phyloP scores from a whole-genome alignment of 2,113 vertebrate genomes.

The Indicator maculatus region DNA sequence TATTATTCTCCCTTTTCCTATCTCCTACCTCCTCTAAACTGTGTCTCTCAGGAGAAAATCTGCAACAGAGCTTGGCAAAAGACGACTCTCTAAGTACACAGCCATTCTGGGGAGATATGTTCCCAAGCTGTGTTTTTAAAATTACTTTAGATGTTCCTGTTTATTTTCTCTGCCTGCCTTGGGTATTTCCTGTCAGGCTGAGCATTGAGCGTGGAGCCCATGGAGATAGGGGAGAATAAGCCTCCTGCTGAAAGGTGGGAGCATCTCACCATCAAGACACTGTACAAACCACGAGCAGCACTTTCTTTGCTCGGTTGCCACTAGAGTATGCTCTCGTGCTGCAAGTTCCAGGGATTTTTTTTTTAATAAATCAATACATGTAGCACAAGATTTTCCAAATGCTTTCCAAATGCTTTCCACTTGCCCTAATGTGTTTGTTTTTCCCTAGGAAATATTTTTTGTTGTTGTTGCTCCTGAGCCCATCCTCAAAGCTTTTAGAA shows the following conservation, averaged over 20 bases:
- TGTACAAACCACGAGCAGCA: background rate
- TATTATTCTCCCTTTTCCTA: constrained; percentile 75
- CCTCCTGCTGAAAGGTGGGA: constrained; percentile 4
- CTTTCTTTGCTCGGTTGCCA: constrained; percentile 65
- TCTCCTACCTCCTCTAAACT: constrained; percentile 72
- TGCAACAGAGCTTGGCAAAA: constrained; percentile 67
- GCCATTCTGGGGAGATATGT: background rate
- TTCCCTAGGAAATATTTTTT: background rate
- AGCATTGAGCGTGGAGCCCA: background rate
- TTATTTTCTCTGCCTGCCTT: constrained; percentile 65
- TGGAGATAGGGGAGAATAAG: constrained; percentile 23
- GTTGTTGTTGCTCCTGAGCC: background rate
- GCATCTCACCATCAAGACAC: background rate
- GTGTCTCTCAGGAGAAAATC: constrained; percentile 74
- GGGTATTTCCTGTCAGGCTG: constrained; percentile 16
- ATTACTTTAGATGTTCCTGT: constrained; percentile 70
- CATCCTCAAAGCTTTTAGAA: background rate
- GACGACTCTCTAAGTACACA: constrained; percentile 68
- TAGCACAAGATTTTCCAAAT: background rate
- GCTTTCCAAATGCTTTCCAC: background rate
- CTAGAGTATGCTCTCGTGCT: constrained; percentile 79
- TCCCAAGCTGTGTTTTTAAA: constrained; percentile 36
- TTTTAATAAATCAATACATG: background rate
- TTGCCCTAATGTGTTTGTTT: background rate
- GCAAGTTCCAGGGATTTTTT: constrained; percentile 20